A percentile compares a stretch with the other conserved stretches of the same genome.
These are phyloP conservation scores for Microctenopoma stevenorrisi DNA, from an alignment of 2,797 vertebrate species.

Conservation along the genomic window DNA sequence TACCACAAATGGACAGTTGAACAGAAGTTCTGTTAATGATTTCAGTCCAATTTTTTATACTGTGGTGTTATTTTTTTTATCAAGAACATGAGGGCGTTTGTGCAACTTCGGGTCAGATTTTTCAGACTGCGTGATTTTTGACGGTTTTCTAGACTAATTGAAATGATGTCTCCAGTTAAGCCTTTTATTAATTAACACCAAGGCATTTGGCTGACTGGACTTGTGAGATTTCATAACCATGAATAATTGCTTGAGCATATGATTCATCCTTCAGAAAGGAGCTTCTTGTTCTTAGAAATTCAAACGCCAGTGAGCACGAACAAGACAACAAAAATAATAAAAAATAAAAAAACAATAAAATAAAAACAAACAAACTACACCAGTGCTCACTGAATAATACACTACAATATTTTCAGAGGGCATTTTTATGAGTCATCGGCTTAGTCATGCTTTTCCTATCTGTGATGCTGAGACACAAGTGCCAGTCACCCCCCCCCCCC, in stretches of 20 bases:
- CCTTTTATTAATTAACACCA: constrained; percentile 46
- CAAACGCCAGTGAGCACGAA: background rate
- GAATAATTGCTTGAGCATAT: constrained; percentile 36
- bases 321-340: constrained; percentile 14
- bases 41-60: background rate
- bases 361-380: constrained; percentile 5
- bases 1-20: constrained; percentile 27
- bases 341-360: background rate
- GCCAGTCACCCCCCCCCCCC: constrained; percentile 16
- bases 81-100: constrained; percentile 8
- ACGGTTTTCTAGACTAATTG: constrained; percentile 37
- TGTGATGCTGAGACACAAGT: constrained; percentile 45
- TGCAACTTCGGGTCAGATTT: constrained; percentile 10
- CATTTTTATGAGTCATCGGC: constrained; percentile 68
- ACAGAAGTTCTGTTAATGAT: constrained; percentile 22
- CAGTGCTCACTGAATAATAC: constrained; percentile 57
- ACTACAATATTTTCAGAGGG: constrained; percentile 47
- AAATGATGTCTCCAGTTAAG: constrained; percentile 37
- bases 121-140: constrained; percentile 7
- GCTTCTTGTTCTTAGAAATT: constrained; percentile 2
- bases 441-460: constrained; percentile 64
- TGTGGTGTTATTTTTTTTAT: constrained; percentile 5
- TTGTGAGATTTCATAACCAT: constrained; percentile 28
- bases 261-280: constrained; percentile 16
- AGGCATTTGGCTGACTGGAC: constrained; percentile 40